phyloP scores from a whole-genome alignment of 2,888 invertebrate genomes.

The Polyommatus iphigenia region DNA sequence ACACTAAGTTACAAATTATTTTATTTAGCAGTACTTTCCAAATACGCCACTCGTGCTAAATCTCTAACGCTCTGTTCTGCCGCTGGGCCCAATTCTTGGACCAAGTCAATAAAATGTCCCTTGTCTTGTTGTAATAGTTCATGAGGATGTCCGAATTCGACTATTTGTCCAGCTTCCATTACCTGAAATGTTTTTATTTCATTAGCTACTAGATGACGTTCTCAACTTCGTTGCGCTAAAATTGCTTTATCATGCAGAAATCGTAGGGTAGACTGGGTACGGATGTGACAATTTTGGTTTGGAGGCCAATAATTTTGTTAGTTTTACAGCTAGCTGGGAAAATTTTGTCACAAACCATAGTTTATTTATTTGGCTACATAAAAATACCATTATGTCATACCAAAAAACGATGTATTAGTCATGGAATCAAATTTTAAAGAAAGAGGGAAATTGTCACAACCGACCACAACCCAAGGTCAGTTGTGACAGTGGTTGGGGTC shows the following conservation, averaged over 20 bases:
- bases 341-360: too few species aligned
- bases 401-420: too few species aligned
- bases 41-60: slow-evolving; percentile 10
- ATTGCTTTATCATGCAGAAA: neutral
- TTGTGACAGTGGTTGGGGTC: too few species aligned
- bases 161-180: slow-evolving; percentile 22
- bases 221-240: neutral
- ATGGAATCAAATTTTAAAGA: too few species aligned
- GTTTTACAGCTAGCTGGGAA: too few species aligned
- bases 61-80: slow-evolving; percentile 30
- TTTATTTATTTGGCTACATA: too few species aligned
- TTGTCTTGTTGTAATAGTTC: slow-evolving; percentile 17
- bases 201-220: neutral
- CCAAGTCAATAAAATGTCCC: slow-evolving; percentile 18
- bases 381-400: too few species aligned
- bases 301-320: too few species aligned
- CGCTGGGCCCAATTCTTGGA: slow-evolving; percentile 22
- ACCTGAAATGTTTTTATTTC: slow-evolving; percentile 10
- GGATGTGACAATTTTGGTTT: too few species aligned
- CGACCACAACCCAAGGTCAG: too few species aligned
- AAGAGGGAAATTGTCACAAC: too few species aligned
- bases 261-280: too few species aligned
- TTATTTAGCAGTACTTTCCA: neutral
- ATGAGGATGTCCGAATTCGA: slow-evolving; percentile 21
- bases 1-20: neutral